Evolutionary conservation across 1,140 invertebrate genomes (phyloP).

Genomic region (Cherax quadricarinatus): DNA sequence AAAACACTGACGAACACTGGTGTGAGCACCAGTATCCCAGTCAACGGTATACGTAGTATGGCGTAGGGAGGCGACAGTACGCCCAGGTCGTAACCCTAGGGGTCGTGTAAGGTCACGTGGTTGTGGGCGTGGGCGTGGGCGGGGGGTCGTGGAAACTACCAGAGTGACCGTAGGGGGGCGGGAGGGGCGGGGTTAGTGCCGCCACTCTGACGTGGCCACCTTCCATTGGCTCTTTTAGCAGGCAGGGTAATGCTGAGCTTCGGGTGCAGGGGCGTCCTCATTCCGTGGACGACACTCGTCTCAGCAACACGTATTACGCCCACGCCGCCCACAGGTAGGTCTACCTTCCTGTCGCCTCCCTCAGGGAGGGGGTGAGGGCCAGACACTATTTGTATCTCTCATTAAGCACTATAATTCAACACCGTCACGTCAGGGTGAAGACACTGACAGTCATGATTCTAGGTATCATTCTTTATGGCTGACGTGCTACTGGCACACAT

Average conservation of each 20-base stretch:
- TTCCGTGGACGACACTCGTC: constrained; percentile 39
- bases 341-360: background rate
- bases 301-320: constrained; percentile 20
- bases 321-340: constrained; percentile 42
- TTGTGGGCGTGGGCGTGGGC: background rate
- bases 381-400: background rate
- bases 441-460: background rate
- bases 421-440: background rate
- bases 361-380: background rate
- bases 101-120: background rate
- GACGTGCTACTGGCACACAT: background rate
- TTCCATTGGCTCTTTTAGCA: constrained; percentile 31
- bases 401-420: background rate
- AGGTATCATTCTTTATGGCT: no score
- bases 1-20: no score
- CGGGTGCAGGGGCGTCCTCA: constrained; percentile 46
- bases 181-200: constrained; percentile 43
- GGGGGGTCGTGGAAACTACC: constrained; percentile 7
- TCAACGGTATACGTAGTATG: no score
- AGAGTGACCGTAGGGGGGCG: constrained; percentile 21
- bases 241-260: constrained; percentile 29
- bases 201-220: constrained; percentile 37
- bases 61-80: background rate
- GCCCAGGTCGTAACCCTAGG: background rate
- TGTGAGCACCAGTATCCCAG: no score